Evolutionary conservation across 2,113 vertebrate genomes (phyloP).

Genomic region (Bombycilla garrulus): DNA sequence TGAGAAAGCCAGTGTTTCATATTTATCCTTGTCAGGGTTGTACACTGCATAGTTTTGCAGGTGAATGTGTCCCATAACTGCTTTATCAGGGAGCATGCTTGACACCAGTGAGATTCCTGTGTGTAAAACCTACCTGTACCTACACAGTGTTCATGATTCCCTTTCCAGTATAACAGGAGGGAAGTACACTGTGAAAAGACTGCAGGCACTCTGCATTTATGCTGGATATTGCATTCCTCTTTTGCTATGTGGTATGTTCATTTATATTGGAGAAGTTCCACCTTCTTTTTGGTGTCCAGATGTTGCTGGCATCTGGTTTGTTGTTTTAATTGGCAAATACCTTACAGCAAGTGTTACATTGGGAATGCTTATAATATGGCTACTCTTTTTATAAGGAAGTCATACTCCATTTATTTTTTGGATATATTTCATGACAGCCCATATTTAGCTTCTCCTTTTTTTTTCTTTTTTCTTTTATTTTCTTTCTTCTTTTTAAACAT

Average conservation of each 20-base stretch:
- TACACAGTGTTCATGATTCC: background rate
- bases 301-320: constrained; percentile 12
- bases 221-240: background rate
- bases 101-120: background rate
- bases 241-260: background rate
- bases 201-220: background rate
- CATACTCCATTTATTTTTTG: background rate
- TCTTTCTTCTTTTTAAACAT: background rate
- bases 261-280: background rate
- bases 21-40: background rate
- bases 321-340: background rate
- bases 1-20: background rate
- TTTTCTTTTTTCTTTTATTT: background rate
- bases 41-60: background rate
- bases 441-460: background rate
- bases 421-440: background rate
- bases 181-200: background rate
- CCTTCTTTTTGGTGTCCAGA: background rate
- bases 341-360: background rate
- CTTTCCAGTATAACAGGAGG: background rate
- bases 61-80: background rate
- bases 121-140: background rate
- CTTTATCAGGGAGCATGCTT: background rate
- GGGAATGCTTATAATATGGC: background rate
- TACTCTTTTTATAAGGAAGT: background rate